Conservation (phyloP, 2,113 vertebrate species). For the Corythornis madagascariensis region DNA sequence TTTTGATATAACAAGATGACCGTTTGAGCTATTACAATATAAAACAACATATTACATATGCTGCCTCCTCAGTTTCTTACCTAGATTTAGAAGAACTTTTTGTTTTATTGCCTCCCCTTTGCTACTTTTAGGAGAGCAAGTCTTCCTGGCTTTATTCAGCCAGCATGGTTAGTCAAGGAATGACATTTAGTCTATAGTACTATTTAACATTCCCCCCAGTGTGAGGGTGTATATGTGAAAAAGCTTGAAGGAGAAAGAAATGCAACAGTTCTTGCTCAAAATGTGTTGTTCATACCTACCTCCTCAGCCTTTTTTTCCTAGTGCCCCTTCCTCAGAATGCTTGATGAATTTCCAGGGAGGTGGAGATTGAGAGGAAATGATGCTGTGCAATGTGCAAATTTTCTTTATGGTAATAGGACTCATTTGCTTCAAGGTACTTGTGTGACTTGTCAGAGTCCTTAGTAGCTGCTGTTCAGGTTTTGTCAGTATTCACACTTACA, state of each 20-base stretch:
- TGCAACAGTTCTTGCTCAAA: neutral
- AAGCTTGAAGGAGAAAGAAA: neutral
- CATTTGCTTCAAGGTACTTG: neutral
- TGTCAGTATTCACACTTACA: neutral
- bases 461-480: neutral
- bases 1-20: slow-evolving; percentile 1
- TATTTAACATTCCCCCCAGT: neutral
- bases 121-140: neutral
- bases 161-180: neutral
- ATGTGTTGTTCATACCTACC: neutral
- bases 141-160: neutral
- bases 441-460: neutral
- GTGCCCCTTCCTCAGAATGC: neutral
- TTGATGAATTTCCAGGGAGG: neutral
- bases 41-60: neutral
- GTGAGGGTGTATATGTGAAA: neutral
- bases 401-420: neutral
- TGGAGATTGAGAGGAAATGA: neutral
- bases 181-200: neutral
- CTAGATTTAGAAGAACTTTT: neutral
- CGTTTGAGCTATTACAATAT: neutral
- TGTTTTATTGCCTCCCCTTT: neutral
- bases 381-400: neutral
- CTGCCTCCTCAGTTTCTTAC: neutral
- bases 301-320: neutral